These are phyloP conservation scores for Stictocephala bisonia DNA, from an alignment of 2,888 invertebrate genomes.

Conservation along the genomic window DNA sequence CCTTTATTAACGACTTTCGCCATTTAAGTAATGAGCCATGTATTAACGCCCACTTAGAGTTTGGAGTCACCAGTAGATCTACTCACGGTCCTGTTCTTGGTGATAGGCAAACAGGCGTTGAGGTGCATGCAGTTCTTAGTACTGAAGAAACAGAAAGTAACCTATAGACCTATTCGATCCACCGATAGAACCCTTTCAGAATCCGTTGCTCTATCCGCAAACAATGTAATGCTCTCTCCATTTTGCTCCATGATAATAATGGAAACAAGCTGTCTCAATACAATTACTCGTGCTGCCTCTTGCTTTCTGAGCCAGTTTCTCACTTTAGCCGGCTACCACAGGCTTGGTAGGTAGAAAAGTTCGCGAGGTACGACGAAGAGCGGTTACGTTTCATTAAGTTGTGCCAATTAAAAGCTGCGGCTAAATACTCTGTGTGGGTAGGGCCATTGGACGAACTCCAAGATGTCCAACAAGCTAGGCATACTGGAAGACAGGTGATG, in stretches of 20 bases:
- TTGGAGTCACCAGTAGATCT: conserved; percentile 24
- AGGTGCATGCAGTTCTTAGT: conserved; percentile 44
- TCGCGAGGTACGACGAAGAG: conserved; percentile 40
- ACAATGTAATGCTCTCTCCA: conserved; percentile 36
- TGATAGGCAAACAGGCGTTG: conserved; percentile 38
- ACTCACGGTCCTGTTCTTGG: conserved; percentile 45
- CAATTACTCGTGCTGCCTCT: conserved; percentile 29
- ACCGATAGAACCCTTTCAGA: conserved; percentile 41
- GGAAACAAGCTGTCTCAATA: conserved; percentile 17
- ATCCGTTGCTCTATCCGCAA: conserved; percentile 45
- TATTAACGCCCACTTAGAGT: conserved; percentile 36
- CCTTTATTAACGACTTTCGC: conserved; percentile 31
- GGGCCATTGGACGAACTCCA: conserved; percentile 22
- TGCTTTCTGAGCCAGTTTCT: conserved; percentile 34
- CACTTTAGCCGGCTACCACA: conserved; percentile 42
- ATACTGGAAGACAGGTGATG: conserved; percentile 19
- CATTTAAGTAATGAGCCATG: conserved; percentile 33
- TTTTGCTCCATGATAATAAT: not conserved
- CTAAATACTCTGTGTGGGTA: not conserved
- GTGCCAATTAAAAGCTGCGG: not conserved
- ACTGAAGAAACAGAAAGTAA: conserved; percentile 20
- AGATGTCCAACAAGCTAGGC: not conserved
- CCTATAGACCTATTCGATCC: conserved; percentile 22
- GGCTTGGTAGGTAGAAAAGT: conserved; percentile 43
- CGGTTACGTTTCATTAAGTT: conserved; percentile 21